Base-by-base conservation (phyloP, 2,888 invertebrate genomes). In the Gnatocerus cornutus region DNA sequence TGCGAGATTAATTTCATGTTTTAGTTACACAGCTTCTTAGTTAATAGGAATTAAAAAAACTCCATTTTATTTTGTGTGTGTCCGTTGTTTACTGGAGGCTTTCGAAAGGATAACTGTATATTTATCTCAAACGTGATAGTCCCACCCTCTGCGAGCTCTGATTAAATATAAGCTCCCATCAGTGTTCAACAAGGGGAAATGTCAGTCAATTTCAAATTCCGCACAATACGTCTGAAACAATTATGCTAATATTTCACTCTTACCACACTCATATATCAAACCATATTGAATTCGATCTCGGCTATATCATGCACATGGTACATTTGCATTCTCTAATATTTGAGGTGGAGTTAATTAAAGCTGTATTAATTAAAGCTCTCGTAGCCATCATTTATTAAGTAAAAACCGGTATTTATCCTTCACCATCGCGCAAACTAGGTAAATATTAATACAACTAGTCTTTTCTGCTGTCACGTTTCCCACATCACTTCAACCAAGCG, bases 171-270 rank as follows among this genome's bases (percentile, higher is more conserved):
- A 69, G 72, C 75, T 74, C 74, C 73, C 69, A 55, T 74, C 75
- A 74, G 71, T 72, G 74, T 77, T 77, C 74, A 69, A 72, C 71
- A 66, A 69, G 73, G 68, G 69, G 61, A 64, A 66, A 39, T 56
- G 71, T 46, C 74, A 72, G 69, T 74, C 73, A 75, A 63, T 71
- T 71, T 67, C 61, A 16, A 50, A 55, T 63, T 52, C 14, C 43
- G 50, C 46, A 67, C 67, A 68, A 76, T 76, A 78, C 78, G 76
- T 74, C 74, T 71, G 71, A 76, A 78, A 80, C 79, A 79, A 79
- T 79, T 79, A 79, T 78, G 77, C 73, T 79, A 79, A 80, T 79
- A 76, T 73, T 71, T 73, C 74, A 72, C 65, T 61, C 53, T 64
- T 73, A 73, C 75, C 76, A 56, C 73, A 72, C 71, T 75, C 76